Evolutionary conservation across 2,888 invertebrate genomes (phyloP).

Genomic region (Latheticus oryzae): DNA sequence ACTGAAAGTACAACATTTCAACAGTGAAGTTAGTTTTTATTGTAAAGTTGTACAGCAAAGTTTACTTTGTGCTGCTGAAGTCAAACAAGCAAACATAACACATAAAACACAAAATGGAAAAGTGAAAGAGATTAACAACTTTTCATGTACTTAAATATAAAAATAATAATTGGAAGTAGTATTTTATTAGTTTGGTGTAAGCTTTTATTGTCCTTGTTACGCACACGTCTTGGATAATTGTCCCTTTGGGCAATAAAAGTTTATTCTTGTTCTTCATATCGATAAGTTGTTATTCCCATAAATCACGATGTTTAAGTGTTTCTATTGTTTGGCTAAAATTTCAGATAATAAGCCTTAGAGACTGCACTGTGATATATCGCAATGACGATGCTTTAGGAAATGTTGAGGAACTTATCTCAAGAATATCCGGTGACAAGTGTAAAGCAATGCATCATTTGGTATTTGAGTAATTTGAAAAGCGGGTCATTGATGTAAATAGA

Average conservation of each 20-base stretch:
- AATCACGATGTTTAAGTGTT: constrained; percentile 9
- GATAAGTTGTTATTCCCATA: constrained; percentile 8
- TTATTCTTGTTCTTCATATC: constrained; percentile 5
- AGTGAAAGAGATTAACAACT: too few species aligned
- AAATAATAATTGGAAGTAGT: too few species aligned
- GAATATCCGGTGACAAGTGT: not conserved
- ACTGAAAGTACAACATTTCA: too few species aligned
- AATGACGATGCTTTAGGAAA: constrained; percentile 2
- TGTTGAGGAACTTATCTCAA: constrained; percentile 4
- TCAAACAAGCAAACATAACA: too few species aligned
- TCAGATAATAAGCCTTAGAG: constrained; percentile 13
- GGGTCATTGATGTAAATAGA: constrained; percentile 6
- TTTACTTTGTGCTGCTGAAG: too few species aligned
- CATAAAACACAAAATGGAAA: too few species aligned
- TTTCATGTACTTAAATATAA: too few species aligned
- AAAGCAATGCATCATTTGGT: constrained; percentile 4
- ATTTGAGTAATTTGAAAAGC: constrained; percentile 2
- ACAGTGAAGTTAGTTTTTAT: too few species aligned
- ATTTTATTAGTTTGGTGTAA: too few species aligned
- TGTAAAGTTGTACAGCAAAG: too few species aligned
- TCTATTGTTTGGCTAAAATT: constrained; percentile 5
- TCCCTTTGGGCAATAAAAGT: constrained; percentile 9
- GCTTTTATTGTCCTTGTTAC: too few species aligned
- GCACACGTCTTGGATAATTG: not conserved
- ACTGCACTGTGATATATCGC: constrained; percentile 12